Evolutionary conservation across 23 tunicate genomes (phyloP).

Genomic region (Ascidia mentula): DNA sequence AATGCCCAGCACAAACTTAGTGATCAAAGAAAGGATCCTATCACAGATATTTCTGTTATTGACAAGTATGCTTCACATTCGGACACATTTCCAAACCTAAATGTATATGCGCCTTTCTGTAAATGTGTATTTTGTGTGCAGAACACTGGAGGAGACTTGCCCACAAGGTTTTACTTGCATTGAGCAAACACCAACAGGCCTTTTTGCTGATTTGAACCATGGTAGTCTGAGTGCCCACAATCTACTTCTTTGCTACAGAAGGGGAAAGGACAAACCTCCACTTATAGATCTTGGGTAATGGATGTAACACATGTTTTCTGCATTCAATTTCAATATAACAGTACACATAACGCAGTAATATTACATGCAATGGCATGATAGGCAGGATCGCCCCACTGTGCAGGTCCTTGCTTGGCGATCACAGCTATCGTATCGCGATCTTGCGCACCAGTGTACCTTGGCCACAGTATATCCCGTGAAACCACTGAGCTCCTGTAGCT

Average conservation of each 20-base stretch:
- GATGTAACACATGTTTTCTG: background rate
- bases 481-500: too few relatives aligned
- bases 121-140: background rate
- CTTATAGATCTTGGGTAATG: conserved; percentile 89
- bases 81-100: background rate
- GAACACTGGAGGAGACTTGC: conserved; percentile 84
- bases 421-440: too few relatives aligned
- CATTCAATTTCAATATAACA: too few relatives aligned
- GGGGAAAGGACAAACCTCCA: conserved; percentile 91
- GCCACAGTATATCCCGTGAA: too few relatives aligned
- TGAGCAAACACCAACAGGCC: conserved; percentile 76
- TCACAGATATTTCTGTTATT: conserved; percentile 90
- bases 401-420: too few relatives aligned
- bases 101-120: too few relatives aligned
- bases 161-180: conserved; percentile 95
- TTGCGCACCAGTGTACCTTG: too few relatives aligned
- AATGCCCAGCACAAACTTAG: conserved; percentile 51
- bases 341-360: too few relatives aligned
- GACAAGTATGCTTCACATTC: conserved; percentile 38
- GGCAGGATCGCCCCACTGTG: too few relatives aligned
- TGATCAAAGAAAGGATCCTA: conserved; percentile 83
- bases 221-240: conserved; percentile 93
- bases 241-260: conserved; percentile 73
- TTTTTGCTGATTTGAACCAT: conserved; percentile 86
- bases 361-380: too few relatives aligned